Evolutionary conservation across 92 coral and sea anemone genomes (phyloP), one percentile per base, ranked within the genome.

Genomic region (Porites divaricata): DNA sequence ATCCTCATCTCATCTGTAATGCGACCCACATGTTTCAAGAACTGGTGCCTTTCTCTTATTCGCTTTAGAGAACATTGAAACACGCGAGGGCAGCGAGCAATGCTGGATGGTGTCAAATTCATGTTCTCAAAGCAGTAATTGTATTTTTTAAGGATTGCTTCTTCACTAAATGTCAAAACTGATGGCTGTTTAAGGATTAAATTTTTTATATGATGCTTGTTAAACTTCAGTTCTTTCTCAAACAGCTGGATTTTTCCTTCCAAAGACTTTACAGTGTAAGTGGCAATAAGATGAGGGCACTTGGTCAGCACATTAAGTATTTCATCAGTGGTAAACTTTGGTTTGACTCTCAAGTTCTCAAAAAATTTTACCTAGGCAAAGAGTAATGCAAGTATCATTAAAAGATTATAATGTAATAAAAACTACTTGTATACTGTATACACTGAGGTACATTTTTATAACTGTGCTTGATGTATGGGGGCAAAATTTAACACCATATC

Each of bases 181-280:
- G 98, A 88, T 45, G 98, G 99, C 25, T 96, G 99, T 71, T 96
- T 96, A 62, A 96, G 91, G 61, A 96, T 89, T 63, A 96, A 87
- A 77, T 96, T 96, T 49, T 93, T 86, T 48, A 96, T 68, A 58
- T 96, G 99, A 67, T 93, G 93, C 35, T 92, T 91, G 86, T 96
- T 95, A 62, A 96, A 95, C 70, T 93, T 94, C n/a, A 96, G 83
- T 19, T 92, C 94, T 54, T 91, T 91, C 61, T 86, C 93, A 62
- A 96, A 75, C 77, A 96, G 89, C 57, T 86, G 57, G 74, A 91
- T 78, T 75, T 94, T 96, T 17, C 75, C 90, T 54, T 87, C 62
- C 7, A 96, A 72, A 4, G 95, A 90, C 45, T 84, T 88, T 6
- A 95, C 80, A 10, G 83, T 92, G 83, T 92, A 92, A 2, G 95